phyloP scores from a whole-genome alignment of 1,140 invertebrate species.

The Drosophila sp. region DNA sequence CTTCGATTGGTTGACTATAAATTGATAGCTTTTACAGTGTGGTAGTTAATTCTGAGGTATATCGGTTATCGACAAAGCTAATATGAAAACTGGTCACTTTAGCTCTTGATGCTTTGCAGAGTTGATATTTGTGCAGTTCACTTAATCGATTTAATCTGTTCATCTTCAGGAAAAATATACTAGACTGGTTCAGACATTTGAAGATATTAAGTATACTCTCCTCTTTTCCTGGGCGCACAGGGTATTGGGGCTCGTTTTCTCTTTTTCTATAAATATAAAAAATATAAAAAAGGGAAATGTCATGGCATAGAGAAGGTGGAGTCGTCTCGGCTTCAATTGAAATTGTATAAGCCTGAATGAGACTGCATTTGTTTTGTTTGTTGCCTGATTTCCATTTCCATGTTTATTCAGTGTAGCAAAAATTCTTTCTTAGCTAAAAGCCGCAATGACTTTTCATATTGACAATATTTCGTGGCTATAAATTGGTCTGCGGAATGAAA shows the following conservation, averaged over 20 bases:
- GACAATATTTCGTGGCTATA: constrained; percentile 48
- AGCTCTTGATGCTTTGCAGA: too few species aligned
- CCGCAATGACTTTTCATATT: constrained; percentile 58
- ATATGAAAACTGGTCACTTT: too few species aligned
- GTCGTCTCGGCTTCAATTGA: constrained; percentile 6
- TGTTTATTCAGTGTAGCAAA: constrained; percentile 50
- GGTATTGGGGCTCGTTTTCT: background rate
- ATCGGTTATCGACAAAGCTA: too few species aligned
- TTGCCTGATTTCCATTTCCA: constrained; percentile 40
- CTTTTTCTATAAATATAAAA: background rate
- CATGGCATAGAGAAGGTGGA: constrained; percentile 3
- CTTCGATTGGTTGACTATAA: too few species aligned
- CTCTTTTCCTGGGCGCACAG: background rate
- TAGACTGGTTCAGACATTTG: too few species aligned
- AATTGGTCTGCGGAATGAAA: background rate
- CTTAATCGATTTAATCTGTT: too few species aligned
- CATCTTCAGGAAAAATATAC: too few species aligned
- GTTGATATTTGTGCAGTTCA: too few species aligned
- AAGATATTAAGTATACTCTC: too few species aligned
- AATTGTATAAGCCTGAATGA: constrained; percentile 46
- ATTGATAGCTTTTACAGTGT: too few species aligned
- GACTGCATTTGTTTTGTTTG: constrained; percentile 57
- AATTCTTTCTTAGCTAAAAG: constrained; percentile 35
- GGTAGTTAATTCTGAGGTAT: too few species aligned
- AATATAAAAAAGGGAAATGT: constrained; percentile 1